These are phyloP conservation scores for Carettochelys insculpta DNA, from an alignment of 2,113 vertebrate species.

Conservation along the genomic window DNA sequence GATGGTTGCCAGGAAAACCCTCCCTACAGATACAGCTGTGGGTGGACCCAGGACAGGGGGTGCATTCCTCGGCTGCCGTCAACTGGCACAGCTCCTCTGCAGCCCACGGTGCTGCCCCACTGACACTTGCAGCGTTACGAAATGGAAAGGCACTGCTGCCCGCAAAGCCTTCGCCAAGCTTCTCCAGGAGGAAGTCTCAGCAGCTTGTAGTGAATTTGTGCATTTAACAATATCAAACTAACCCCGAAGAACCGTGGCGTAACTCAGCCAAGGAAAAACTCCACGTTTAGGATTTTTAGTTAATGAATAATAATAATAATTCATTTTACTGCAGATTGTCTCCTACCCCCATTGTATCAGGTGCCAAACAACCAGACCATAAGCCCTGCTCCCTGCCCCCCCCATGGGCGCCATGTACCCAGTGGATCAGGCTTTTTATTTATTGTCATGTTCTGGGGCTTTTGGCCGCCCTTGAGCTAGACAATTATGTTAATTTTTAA, in stretches of 20 bases:
- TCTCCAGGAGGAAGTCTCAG: neutral
- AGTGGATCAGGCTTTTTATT: neutral
- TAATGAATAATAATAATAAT: too few relatives aligned
- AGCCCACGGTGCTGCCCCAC: neutral
- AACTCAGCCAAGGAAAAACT: rapidly evolving
- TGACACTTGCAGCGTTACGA: neutral
- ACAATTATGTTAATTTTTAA: neutral
- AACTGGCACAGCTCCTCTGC: neutral
- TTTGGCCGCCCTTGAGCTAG: neutral
- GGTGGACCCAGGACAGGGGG: neutral
- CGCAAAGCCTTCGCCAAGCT: neutral
- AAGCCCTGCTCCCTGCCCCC: neutral
- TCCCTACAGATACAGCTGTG: neutral
- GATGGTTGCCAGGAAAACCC: neutral
- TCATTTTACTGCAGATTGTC: neutral
- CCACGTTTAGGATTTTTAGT: neutral
- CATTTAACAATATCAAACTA: neutral
- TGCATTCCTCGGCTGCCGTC: neutral
- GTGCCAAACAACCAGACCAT: neutral
- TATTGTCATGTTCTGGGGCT: neutral
- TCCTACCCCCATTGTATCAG: too few relatives aligned
- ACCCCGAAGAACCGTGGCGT: neutral
- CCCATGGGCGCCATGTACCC: too few relatives aligned
- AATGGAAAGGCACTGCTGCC: rapidly evolving
- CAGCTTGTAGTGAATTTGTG: rapidly evolving